Conservation (phyloP, 2,113 vertebrate genomes). For the Sphaerodactylus townsendi region DNA sequence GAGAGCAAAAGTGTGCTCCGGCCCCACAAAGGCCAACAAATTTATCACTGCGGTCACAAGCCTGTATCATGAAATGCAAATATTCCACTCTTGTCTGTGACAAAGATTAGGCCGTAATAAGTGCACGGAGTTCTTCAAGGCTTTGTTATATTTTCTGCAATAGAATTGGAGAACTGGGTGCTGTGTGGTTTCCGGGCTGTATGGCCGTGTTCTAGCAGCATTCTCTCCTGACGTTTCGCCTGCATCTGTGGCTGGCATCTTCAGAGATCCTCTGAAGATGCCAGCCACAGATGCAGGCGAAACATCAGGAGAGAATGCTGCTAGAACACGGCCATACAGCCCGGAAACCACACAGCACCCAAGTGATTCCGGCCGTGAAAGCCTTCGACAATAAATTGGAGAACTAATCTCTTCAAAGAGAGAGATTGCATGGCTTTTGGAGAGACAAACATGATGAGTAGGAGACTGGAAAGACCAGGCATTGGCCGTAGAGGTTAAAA, state of each 20-base stretch:
- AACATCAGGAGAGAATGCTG: too few species aligned
- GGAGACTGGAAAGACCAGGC: background rate
- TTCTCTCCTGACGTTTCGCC: too few species aligned
- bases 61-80: background rate
- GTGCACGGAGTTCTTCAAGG: background rate
- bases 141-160: too few species aligned
- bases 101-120: background rate
- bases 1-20: background rate
- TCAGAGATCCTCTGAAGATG: too few species aligned
- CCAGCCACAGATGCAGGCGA: too few species aligned
- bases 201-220: too few species aligned
- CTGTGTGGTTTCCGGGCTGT: too few species aligned
- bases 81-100: background rate
- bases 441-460: background rate
- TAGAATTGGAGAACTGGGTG: background rate
- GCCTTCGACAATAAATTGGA: too few species aligned
- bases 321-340: too few species aligned
- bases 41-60: background rate
- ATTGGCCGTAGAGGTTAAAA: background rate
- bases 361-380: too few species aligned
- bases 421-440: background rate
- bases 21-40: background rate
- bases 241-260: too few species aligned
- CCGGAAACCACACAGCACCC: too few species aligned
- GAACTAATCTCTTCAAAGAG: background rate